Conservation (phyloP, 2,888 invertebrate species). For the Stictocephala bisonia region DNA sequence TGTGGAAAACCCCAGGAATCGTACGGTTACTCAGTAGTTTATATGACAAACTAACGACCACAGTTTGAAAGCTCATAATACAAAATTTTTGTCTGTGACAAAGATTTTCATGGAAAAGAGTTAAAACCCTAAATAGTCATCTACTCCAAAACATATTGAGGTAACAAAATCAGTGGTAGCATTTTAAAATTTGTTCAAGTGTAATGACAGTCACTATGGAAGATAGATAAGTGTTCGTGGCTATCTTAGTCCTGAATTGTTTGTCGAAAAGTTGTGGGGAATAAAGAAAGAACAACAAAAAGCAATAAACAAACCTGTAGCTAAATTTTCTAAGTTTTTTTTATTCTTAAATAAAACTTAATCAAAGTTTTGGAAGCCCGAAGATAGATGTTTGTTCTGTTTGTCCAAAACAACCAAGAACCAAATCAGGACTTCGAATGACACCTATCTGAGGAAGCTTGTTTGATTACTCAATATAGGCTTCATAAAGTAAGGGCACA, state of each 20-base stretch:
- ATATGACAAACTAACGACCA: conserved; percentile 18
- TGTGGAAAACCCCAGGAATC: not conserved
- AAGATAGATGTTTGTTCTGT: conserved; percentile 43
- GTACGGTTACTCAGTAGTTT: conserved; percentile 23
- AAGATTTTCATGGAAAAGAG: conserved; percentile 20
- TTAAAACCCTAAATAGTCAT: not conserved
- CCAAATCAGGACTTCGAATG: conserved; percentile 27
- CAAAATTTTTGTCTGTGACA: conserved; percentile 7
- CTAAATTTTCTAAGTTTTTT: conserved; percentile 38
- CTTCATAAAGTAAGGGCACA: conserved; percentile 34
- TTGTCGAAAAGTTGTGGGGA: conserved; percentile 34
- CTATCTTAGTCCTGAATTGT: conserved; percentile 31
- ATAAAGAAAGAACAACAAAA: conserved; percentile 16
- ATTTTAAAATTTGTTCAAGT: conserved; percentile 22
- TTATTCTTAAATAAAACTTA: conserved; percentile 30
- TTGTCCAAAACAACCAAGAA: conserved; percentile 36
- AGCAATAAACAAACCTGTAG: not conserved
- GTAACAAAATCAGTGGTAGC: conserved; percentile 33
- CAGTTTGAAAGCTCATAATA: not conserved
- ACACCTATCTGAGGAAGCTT: conserved; percentile 18
- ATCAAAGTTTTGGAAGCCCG: conserved; percentile 36
- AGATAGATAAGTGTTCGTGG: conserved; percentile 35
- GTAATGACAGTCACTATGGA: conserved; percentile 43
- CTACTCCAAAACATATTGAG: conserved; percentile 14
- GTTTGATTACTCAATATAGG: conserved; percentile 25